Base-by-base conservation (phyloP, 2,888 invertebrate genomes). In the Acholoe squamosa region DNA sequence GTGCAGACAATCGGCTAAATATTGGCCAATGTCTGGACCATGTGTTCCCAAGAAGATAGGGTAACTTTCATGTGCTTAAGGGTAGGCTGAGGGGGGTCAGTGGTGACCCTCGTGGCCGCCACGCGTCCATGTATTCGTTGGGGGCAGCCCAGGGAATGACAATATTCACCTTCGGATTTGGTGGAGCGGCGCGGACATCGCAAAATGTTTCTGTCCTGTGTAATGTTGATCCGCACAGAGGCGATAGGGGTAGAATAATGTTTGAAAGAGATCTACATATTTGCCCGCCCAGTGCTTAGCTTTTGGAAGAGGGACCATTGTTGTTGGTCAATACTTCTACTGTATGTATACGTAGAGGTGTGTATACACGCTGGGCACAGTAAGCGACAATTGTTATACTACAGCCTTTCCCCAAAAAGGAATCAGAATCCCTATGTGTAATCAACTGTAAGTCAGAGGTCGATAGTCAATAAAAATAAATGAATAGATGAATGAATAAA, bases 111-210 rank as follows among this genome's bases (percentile, higher is more conserved):
- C 43, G 43, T 43, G 43, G 61, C n/a, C 22, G 61, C 3, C 61
- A n/a, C 61, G 61, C n/a, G n/a, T 3, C 61, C 61, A 12, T 61
- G 61, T 61, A 19, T 61, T 7, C 1, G 61, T 61, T 61, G n/a
- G 61, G 61, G 61, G 61, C 22, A n/a, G 43, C n/a, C n/a, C 22
- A n/a, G 61, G 61, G 61, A 61, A 61, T 61, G 61, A 61, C 61
- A 61, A 61, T 61, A 61, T 61, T 61, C 61, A 61, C 61, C 61
- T 61, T 61, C 61, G 61, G 61, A 61, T 61, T 61, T 61, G 61
- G 22, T n/a, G 61, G 61, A 61, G 61, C 61, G 22, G 61, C 61
- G 43, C 61, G 61, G 61, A 61, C 61, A 61, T 61, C 61, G 61
- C 61, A 61, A 61, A 61, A 61, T 61, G 61, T 61, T 61, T 61